Evolutionary conservation across 2,888 invertebrate genomes (phyloP).

Genomic region (Thelaira solivaga): DNA sequence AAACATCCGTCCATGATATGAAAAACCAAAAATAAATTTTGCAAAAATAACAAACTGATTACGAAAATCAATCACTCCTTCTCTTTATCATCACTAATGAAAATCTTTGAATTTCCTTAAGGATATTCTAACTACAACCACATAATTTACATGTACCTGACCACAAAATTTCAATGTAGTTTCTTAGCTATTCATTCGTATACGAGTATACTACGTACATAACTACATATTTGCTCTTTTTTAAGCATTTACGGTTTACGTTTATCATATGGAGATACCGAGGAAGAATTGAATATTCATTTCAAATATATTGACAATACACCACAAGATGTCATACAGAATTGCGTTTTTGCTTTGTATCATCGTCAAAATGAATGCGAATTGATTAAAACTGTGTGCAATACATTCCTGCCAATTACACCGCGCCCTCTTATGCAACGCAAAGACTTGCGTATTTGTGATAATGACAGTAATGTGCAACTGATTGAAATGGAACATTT

Average conservation of each 20-base stretch:
- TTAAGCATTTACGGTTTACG: slow-evolving; percentile 69
- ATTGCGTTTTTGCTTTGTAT: slow-evolving; percentile 70
- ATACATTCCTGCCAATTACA: slow-evolving; percentile 68
- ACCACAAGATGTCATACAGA: slow-evolving; percentile 70
- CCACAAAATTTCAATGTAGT: no score
- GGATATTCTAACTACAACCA: no score
- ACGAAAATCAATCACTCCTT: no score
- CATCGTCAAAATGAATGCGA: slow-evolving; percentile 68
- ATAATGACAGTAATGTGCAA: slow-evolving; percentile 64
- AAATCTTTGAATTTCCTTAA: no score
- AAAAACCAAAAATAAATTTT: no score
- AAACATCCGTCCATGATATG: no score
- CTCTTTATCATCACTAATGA: no score
- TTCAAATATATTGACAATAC: slow-evolving; percentile 73
- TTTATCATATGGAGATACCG: slow-evolving; percentile 66
- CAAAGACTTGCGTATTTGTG: slow-evolving; percentile 68
- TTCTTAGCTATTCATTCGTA: no score
- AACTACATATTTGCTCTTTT: background rate
- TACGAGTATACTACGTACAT: no score
- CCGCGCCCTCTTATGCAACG: slow-evolving; percentile 71
- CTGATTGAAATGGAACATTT: slow-evolving; percentile 48
- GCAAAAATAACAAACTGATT: no score
- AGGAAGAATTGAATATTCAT: slow-evolving; percentile 70
- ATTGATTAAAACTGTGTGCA: slow-evolving; percentile 70
- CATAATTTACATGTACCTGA: no score